Evolutionary conservation across 2,113 vertebrate genomes (phyloP).

Genomic region (Thymallus thymallus): DNA sequence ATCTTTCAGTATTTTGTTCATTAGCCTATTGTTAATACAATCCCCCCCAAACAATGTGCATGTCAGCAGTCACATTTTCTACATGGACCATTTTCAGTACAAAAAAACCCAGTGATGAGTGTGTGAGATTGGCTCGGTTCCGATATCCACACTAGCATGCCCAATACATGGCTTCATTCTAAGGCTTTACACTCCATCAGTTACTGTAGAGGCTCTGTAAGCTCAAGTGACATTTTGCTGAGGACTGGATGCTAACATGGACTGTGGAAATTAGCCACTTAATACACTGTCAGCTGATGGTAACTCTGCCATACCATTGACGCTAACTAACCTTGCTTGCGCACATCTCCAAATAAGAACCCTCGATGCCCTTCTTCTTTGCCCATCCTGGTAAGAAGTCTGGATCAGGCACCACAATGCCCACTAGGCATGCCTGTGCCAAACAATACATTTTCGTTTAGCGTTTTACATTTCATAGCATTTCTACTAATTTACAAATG

Average conservation of each 20-base stretch:
- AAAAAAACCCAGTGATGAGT: neutral
- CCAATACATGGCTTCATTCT: no score
- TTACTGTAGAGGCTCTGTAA: no score
- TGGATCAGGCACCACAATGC: constrained; percentile 85
- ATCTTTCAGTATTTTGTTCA: no score
- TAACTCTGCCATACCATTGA: neutral
- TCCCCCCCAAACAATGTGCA: no score
- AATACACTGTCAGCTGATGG: neutral
- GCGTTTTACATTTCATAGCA: no score
- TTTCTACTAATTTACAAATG: no score
- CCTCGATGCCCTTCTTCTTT: constrained; percentile 80
- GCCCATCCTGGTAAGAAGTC: constrained; percentile 84
- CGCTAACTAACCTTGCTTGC: constrained; percentile 77
- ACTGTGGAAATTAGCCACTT: neutral
- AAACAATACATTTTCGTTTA: neutral
- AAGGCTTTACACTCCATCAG: no score
- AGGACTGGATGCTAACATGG: neutral
- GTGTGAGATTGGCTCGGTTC: no score
- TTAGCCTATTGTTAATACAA: no score
- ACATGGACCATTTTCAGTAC: neutral
- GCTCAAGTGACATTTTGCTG: no score
- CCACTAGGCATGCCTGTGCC: constrained; percentile 87
- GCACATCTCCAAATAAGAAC: constrained; percentile 86
- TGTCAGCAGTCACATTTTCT: no score
- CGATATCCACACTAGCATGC: no score